Base-by-base conservation (phyloP, 2,797 vertebrate genomes). In the Gallinago stenura region DNA sequence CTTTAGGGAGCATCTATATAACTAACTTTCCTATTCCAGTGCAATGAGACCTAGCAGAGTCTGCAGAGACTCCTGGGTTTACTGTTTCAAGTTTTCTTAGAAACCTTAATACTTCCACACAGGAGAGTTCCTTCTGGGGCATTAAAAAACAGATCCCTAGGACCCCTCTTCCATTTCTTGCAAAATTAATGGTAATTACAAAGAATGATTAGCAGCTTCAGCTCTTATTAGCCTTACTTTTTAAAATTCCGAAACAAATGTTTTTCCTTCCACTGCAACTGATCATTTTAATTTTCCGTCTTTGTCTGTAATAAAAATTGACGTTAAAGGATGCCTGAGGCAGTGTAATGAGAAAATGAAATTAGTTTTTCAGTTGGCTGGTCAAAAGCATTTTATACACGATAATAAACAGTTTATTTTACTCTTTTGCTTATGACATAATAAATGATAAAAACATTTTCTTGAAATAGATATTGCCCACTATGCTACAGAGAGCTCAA, bases 351-450 rank as follows among this genome's bases (percentile, higher is more conserved):
- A 99, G 99, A 99, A 99, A 99, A 99, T 99, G 98, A 99, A 99
- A 99, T 99, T 99, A 99, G 99, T 99, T 99, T 99, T 99, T 99
- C 99, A 99, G 99, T 99, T 99, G 99, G 98, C 98, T 99, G 99
- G 99, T 99, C 99, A 99, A 99, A 99, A 99, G 98, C 99, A 99
- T 99, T 99, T 99, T 99, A 99, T 99, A 99, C 98, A 98, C 98
- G 98, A 99, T 99, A 99, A 99, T 99, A 99, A 99, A 99, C 98
- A 98, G 99, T 99, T 99, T 99, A 98, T 99, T 98, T 98, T 98
- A 98, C 97, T 98, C 97, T 98, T 98, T 98, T 98, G 96, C 97
- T 98, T 98, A 97, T 97, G 98, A 98, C 97, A 98, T 98, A 98
- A 98, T 98, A 98, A 98, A 98, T 98, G 97, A 97, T 96, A 97